A percentile compares a stretch with the other conserved stretches of the same genome.
Evolutionary conservation across 2,888 invertebrate genomes (phyloP).

Genomic region (Ormyrus nitidulus): DNA sequence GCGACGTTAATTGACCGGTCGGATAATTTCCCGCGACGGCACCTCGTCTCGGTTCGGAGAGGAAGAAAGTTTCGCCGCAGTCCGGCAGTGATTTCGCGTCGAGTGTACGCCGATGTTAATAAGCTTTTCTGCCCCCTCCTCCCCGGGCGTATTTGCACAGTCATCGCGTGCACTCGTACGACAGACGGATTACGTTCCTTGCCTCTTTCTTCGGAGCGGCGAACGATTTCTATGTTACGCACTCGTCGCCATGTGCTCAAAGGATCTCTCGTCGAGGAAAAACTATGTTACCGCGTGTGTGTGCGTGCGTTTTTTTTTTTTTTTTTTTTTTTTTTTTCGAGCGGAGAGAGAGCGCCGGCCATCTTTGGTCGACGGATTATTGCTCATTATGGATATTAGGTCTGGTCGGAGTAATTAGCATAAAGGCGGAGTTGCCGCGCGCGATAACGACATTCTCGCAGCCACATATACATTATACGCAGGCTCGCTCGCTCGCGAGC

Average conservation of each 20-base stretch:
- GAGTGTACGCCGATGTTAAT: no score
- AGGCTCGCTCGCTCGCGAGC: neutral
- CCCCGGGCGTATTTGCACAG: conserved; percentile 28
- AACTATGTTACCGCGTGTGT: neutral
- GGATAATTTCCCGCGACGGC: no score
- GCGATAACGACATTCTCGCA: conserved; percentile 64
- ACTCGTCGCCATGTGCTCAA: no score
- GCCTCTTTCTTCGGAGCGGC: neutral
- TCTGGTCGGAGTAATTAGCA: conserved; percentile 64
- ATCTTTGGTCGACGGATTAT: conserved; percentile 68
- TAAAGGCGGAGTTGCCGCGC: conserved; percentile 67
- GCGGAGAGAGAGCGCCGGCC: conserved; percentile 53
- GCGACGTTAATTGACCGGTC: no score
- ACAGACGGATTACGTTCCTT: neutral
- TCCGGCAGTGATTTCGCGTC: no score
- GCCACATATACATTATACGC: neutral
- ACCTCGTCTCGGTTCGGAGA: no score
- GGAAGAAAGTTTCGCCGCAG: no score
- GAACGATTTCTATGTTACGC: no score
- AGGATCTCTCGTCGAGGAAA: neutral
- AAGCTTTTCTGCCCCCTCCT: neutral
- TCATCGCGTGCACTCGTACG: conserved; percentile 33
- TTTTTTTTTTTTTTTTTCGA: neutral
- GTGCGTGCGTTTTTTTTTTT: no score
- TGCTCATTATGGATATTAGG: conserved; percentile 71